Percentiles rank a stretch among this genome's conserved stretches.
phyloP scores from a whole-genome alignment of 2,797 vertebrate species.

The Ctenosaura bakeri region DNA sequence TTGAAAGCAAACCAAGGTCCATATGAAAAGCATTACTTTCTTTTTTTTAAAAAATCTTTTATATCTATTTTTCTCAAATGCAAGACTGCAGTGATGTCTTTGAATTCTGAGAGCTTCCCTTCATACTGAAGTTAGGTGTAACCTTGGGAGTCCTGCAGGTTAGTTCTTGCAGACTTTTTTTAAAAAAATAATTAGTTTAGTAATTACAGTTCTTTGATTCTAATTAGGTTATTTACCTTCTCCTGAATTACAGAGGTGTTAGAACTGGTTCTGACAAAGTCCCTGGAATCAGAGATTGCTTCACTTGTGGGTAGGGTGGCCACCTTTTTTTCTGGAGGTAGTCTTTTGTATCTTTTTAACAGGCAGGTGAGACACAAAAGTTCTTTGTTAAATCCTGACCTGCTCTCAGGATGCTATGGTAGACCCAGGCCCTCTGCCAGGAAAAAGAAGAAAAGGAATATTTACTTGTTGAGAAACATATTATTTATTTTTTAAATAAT shows the following conservation, averaged over 20 bases:
- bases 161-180: constrained; percentile 22
- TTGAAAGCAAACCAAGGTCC: background rate
- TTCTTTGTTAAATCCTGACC: background rate
- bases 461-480: background rate
- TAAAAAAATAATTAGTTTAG: constrained; percentile 21
- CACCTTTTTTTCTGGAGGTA: background rate
- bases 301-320: background rate
- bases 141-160: constrained; percentile 15
- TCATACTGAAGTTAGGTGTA: constrained; percentile 2
- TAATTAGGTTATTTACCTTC: constrained; percentile 24
- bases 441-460: background rate
- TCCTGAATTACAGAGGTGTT: background rate
- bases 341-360: constrained; percentile 7
- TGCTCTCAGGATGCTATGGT: background rate
- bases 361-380: no score
- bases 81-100: background rate
- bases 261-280: constrained; percentile 5
- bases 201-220: constrained; percentile 27
- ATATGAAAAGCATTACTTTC: background rate
- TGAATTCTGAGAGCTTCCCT: background rate
- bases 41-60: background rate
- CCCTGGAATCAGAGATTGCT: background rate
- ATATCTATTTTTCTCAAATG: no score
- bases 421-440: background rate
- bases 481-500: background rate